These are phyloP conservation scores for Conger conger DNA, from an alignment of 2,113 vertebrate genomes.

Conservation along the genomic window DNA sequence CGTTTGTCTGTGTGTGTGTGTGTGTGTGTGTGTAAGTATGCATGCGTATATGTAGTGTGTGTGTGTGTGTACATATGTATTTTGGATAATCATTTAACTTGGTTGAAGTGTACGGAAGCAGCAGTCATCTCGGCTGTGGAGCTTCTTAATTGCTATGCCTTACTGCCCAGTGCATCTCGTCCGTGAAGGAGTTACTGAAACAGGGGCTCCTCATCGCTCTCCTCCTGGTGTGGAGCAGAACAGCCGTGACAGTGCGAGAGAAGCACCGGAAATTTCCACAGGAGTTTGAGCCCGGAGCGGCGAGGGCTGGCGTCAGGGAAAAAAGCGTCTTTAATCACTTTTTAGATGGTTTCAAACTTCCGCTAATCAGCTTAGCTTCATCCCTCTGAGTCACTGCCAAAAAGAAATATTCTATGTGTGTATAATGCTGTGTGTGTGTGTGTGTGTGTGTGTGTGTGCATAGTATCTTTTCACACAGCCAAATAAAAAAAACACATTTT, in stretches of 20 bases:
- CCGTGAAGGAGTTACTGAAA: background rate
- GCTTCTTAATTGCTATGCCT: background rate
- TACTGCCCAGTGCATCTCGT: background rate
- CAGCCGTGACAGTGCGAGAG: background rate
- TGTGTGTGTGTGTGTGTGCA: constrained; percentile 16
- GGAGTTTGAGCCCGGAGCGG: background rate
- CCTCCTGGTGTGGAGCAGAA: background rate
- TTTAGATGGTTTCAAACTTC: constrained; percentile 7
- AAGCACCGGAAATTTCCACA: background rate
- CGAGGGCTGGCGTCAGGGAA: background rate
- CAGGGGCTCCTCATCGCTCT: background rate
- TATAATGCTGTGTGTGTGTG: background rate
- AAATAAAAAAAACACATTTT: background rate
- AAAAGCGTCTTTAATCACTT: constrained; percentile 1
- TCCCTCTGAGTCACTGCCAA: background rate
- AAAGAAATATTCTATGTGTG: constrained; percentile 3
- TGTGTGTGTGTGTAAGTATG: no score
- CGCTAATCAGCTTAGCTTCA: background rate
- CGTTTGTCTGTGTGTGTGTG: background rate
- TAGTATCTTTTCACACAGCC: background rate
- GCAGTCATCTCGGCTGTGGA: background rate
- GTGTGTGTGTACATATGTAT: no score
- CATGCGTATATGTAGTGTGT: no score
- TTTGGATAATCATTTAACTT: no score
- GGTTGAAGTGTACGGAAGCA: no score